Evolutionary conservation across 30 jellyfish, hydroid and myxozoan species (phyloP).

Genomic region (Phacellophora camtschatica): DNA sequence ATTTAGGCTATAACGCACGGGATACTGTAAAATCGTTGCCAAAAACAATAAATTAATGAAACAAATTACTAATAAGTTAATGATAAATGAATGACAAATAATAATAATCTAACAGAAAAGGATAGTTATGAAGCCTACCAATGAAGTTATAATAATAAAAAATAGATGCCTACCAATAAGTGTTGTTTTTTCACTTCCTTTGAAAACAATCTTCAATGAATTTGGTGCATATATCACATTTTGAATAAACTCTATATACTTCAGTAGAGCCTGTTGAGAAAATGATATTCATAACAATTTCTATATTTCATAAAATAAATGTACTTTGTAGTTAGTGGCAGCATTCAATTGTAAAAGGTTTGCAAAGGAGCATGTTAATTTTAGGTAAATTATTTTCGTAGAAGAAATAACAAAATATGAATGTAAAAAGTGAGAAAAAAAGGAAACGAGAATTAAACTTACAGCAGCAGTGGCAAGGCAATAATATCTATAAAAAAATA

Average conservation of each 20-base stretch:
- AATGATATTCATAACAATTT: neutral
- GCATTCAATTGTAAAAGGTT: neutral
- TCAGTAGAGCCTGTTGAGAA: constrained; percentile 70
- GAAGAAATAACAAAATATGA: no score
- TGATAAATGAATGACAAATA: no score
- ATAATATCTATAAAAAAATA: constrained; percentile 65
- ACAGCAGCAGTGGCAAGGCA: constrained; percentile 97
- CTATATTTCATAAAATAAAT: no score
- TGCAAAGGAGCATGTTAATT: neutral
- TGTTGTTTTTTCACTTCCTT: constrained; percentile 85
- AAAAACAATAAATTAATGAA: no score
- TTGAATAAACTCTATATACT: constrained; percentile 87
- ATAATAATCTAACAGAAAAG: no score
- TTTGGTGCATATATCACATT: constrained; percentile 82
- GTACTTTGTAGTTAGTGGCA: neutral
- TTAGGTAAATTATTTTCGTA: neutral
- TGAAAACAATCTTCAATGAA: constrained; percentile 82
- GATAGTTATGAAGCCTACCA: neutral
- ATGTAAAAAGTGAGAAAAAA: neutral
- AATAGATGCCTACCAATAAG: constrained; percentile 57
- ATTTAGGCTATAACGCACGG: no score
- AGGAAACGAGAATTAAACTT: constrained; percentile 3
- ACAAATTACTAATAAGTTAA: no score
- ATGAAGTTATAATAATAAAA: neutral
- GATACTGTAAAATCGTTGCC: no score